These are phyloP conservation scores for Tromatobia lineatoria DNA, from an alignment of 2,888 invertebrate species.

Conservation along the genomic window DNA sequence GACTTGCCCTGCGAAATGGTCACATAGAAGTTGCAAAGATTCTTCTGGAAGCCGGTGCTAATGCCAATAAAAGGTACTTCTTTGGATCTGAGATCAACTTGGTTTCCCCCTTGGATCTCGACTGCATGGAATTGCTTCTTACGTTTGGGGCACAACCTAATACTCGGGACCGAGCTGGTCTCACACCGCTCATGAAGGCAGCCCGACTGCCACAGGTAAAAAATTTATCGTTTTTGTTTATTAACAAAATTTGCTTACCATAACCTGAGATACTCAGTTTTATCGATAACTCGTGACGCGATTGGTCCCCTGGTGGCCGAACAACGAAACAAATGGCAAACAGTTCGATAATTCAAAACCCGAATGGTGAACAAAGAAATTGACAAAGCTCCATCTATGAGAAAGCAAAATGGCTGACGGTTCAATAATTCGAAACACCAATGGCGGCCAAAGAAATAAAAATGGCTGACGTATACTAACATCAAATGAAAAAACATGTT, in stretches of 20 bases:
- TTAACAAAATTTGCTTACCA: too few species aligned
- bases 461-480: not conserved
- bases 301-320: too few species aligned
- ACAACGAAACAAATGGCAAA: too few species aligned
- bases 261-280: too few species aligned
- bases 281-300: too few species aligned
- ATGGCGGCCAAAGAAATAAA: not conserved
- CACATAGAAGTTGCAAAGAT: constrained; percentile 91
- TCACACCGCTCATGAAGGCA: constrained; percentile 97
- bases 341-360: too few species aligned
- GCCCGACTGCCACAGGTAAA: constrained; percentile 91
- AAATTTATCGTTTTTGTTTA: constrained; percentile 27
- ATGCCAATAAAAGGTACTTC: constrained; percentile 96
- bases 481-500: not conserved
- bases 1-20: constrained; percentile 94
- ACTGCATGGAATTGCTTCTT: constrained; percentile 93
- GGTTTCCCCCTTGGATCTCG: constrained; percentile 91
- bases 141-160: constrained; percentile 96
- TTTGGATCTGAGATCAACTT: constrained; percentile 96
- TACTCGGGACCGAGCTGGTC: constrained; percentile 93
- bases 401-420: not conserved
- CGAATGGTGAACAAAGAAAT: too few species aligned
- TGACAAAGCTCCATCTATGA: too few species aligned
- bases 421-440: not conserved
- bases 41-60: constrained; percentile 93